These are phyloP conservation scores for Leptinotarsa lineolata DNA, from an alignment of 1,140 invertebrate species.

Conservation along the genomic window DNA sequence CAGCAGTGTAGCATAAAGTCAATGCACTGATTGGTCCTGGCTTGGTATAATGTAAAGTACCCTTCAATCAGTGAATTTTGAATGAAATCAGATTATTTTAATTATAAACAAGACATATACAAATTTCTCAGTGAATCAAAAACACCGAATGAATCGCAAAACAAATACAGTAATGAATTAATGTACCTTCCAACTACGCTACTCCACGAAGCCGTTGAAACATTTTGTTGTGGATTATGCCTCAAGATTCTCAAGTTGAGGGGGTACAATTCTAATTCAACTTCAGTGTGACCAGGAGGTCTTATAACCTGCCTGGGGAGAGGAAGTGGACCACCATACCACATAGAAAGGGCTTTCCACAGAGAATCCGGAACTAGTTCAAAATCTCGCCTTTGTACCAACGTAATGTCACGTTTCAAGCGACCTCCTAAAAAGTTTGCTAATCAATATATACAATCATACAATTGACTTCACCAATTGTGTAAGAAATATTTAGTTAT, in stretches of 20 bases:
- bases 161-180: not conserved
- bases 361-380: constrained; percentile 81
- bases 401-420: constrained; percentile 69
- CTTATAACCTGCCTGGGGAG: constrained; percentile 75
- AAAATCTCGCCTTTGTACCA: constrained; percentile 78
- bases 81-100: no score
- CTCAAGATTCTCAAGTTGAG: constrained; percentile 73
- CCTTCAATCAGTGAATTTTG: no score
- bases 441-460: no score
- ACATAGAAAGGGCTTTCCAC: constrained; percentile 81
- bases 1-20: no score
- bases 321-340: constrained; percentile 83
- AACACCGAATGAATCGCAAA: no score
- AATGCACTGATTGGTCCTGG: no score
- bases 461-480: no score
- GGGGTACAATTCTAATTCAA: constrained; percentile 83
- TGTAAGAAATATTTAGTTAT: no score
- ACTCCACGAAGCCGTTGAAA: constrained; percentile 42
- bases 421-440: constrained; percentile 63
- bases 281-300: constrained; percentile 55
- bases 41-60: no score
- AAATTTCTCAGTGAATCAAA: no score
- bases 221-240: constrained; percentile 61
- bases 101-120: no score
- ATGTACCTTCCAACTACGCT: constrained; percentile 51